These are phyloP conservation scores for Mongoloraphidia duomilia DNA, from an alignment of 2,888 invertebrate genomes.

Conservation along the genomic window DNA sequence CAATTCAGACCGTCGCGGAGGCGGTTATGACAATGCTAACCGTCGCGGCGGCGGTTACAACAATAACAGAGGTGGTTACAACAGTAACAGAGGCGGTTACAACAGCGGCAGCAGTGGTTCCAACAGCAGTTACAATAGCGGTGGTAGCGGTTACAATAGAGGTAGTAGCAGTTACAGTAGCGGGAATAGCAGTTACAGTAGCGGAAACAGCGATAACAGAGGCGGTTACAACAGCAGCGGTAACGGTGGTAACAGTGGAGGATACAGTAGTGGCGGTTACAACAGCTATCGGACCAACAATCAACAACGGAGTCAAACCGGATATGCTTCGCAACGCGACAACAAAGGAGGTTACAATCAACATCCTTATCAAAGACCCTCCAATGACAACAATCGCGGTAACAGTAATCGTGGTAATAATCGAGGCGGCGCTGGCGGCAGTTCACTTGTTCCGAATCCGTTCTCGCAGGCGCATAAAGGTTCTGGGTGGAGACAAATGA, in stretches of 20 bases:
- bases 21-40: background rate
- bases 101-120: background rate
- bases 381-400: slow-evolving; percentile 7
- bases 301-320: background rate
- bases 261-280: background rate
- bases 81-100: background rate
- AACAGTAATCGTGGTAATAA: slow-evolving; percentile 8
- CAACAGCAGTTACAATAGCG: slow-evolving; percentile 6
- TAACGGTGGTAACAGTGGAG: slow-evolving; percentile 1
- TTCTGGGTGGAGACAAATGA: background rate
- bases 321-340: background rate
- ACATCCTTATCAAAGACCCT: slow-evolving; percentile 7
- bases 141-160: background rate
- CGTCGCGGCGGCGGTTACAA: background rate
- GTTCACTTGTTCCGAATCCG: background rate
- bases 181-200: background rate
- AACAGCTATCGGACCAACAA: background rate
- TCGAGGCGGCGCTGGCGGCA: slow-evolving; percentile 8
- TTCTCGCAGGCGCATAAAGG: background rate
- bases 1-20: slow-evolving; percentile 15
- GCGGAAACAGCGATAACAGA: slow-evolving; percentile 2
- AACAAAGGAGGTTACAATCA: slow-evolving; percentile 6
- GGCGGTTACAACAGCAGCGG: slow-evolving; percentile 3
- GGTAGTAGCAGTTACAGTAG: background rate
- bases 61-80: background rate